Conservation (phyloP, 1,140 invertebrate genomes). For the Drosophila varians region DNA sequence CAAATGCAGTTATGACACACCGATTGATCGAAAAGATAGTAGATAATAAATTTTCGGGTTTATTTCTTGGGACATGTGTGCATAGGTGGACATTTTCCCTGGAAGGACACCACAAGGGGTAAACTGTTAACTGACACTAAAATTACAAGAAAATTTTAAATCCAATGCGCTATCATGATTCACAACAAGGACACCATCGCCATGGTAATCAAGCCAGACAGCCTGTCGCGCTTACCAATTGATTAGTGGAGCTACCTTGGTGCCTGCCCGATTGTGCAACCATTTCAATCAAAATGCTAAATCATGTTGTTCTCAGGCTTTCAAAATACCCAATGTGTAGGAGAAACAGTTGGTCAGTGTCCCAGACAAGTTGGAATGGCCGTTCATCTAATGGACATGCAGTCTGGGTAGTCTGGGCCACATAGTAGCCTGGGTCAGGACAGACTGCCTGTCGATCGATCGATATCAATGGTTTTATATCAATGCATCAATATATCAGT, state of each 20-base stretch:
- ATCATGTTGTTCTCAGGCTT: conserved; percentile 41
- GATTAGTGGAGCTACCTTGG: conserved; percentile 34
- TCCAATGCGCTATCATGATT: background rate
- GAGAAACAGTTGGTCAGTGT: conserved; percentile 41
- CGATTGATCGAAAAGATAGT: conserved; percentile 61
- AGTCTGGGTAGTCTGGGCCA: conserved; percentile 13
- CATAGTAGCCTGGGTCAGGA: conserved; percentile 30
- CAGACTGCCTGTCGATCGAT: conserved; percentile 40
- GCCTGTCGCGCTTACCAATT: conserved; percentile 41
- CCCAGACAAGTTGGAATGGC: conserved; percentile 42
- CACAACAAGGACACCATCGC: background rate
- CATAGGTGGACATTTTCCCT: conserved; percentile 20
- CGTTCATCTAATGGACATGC: conserved; percentile 36
- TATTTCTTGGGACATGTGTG: conserved; percentile 17
- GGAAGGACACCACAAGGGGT: conserved; percentile 18
- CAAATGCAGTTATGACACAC: conserved; percentile 71
- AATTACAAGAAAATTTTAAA: conserved; percentile 3
- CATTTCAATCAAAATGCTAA: conserved; percentile 29
- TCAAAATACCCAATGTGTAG: conserved; percentile 2
- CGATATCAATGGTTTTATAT: conserved; percentile 16
- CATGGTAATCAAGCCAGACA: conserved; percentile 30
- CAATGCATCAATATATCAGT: conserved; percentile 10
- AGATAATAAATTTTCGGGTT: conserved; percentile 17
- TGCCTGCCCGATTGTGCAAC: conserved; percentile 1
- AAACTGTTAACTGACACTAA: background rate